Evolutionary conservation across 2,113 vertebrate genomes (phyloP), one percentile per base, ranked within the genome.

Genomic region (Zosterops pallidus): DNA sequence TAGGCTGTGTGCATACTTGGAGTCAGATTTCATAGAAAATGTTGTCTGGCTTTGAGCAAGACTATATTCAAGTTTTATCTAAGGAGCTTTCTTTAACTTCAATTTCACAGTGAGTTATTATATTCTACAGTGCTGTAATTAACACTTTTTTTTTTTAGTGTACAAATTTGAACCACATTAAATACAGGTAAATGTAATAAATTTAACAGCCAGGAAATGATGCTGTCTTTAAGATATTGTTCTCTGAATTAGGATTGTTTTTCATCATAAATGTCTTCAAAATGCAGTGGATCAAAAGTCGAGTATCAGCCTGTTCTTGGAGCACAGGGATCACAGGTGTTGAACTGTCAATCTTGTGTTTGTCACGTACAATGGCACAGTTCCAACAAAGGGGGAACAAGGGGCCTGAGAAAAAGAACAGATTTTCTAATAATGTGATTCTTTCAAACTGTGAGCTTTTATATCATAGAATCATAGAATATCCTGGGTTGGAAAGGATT

Each of bases 51-150:
- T 94, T 95, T 88, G 26, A 78, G 55, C 12, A 60, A 42, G 29
- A 75, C 14, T 59, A 5, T 53, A 95, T 89, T 52, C 39, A 78
- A 5, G 4, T 94, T 90, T 65, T 47, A 24, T 53, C 35, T 74
- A 39, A 26, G 22, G 42, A 93, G 60, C 52, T 92, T 50, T 83
- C 39, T 95, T 95, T 52, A 41, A 89, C 50, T 65, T 42, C 22
- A 91, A 0, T 90, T 95, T 90, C 85, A 76, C 60, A 39, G 59
- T 76, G 75, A 94, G 80, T 71, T 93, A 16, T 65, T 91, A 47
- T 69, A 60, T 50, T 80, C 84, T 82, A 9, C 49, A 89, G 68
- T 63, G 44, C 83, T 94, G 26, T 94, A 95, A 92, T 86, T 71
- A 44, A 29, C 23, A 19, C 19, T 8, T 31, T 31, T 53, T 74